These are phyloP conservation scores for Callipepla californica DNA, from an alignment of 2,113 vertebrate species.

Conservation along the genomic window DNA sequence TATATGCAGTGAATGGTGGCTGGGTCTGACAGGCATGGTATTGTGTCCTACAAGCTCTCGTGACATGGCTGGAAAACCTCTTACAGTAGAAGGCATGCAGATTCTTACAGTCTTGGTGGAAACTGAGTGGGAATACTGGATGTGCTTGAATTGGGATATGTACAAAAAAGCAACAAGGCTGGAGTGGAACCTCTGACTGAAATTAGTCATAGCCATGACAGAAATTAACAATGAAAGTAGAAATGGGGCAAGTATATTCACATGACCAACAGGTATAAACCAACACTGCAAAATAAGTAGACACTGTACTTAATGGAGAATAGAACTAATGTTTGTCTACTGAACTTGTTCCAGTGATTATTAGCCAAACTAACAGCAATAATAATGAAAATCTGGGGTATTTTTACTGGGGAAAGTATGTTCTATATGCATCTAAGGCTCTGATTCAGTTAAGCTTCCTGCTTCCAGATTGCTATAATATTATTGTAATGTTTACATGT, in stretches of 20 bases:
- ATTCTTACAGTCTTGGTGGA: background rate
- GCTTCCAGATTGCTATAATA: background rate
- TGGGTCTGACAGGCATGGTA: background rate
- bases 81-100: background rate
- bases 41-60: background rate
- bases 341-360: background rate
- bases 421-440: background rate
- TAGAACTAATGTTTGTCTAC: background rate
- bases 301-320: fast-evolving
- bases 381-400: background rate
- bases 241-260: background rate
- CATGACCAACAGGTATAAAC: background rate
- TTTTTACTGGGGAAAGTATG: background rate
- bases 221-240: background rate
- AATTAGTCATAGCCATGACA: background rate
- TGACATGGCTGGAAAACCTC: background rate
- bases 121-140: background rate
- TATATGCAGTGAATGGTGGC: background rate
- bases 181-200: background rate
- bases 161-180: background rate
- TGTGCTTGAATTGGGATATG: background rate
- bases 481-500: background rate
- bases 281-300: background rate
- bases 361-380: background rate
- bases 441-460: background rate